Conservation (phyloP, 1,140 invertebrate species). For the Lepidurus couesii region DNA sequence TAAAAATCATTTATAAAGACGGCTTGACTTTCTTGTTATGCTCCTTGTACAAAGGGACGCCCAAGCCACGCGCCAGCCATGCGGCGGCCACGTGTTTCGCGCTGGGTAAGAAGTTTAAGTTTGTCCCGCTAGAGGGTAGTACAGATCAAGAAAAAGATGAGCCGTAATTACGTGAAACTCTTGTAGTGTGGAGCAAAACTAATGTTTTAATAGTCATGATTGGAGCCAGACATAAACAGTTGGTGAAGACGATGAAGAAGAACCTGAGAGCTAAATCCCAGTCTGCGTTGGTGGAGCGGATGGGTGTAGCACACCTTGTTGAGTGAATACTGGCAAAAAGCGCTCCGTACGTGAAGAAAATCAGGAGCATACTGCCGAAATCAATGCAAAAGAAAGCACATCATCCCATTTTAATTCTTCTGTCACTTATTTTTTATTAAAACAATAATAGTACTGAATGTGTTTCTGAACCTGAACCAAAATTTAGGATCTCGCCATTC, state of each 20-base stretch:
- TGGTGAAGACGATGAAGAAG: conserved; percentile 67
- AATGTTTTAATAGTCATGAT: neutral
- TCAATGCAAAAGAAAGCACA: neutral
- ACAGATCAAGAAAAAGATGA: neutral
- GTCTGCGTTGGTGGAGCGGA: conserved; percentile 51
- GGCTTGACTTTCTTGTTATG: too few species aligned
- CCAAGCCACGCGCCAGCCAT: too few species aligned
- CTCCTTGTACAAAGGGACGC: too few species aligned
- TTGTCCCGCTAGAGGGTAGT: too few species aligned
- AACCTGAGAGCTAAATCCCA: conserved; percentile 64
- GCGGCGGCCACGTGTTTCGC: too few species aligned
- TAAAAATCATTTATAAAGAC: neutral
- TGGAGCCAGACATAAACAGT: conserved; percentile 67
- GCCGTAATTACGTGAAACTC: neutral
- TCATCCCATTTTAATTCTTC: too few species aligned
- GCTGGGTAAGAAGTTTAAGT: too few species aligned
- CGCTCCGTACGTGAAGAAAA: conserved; percentile 57
- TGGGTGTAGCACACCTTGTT: conserved; percentile 54
- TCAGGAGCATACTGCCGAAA: conserved; percentile 53
- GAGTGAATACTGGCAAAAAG: conserved; percentile 60
- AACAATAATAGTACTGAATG: too few species aligned
- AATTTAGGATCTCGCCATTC: too few species aligned
- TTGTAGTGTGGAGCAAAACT: neutral
- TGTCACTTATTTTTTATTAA: too few species aligned
- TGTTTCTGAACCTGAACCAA: too few species aligned